These are phyloP conservation scores for Hippocampus zosterae DNA, from an alignment of 2,113 vertebrate species.

Conservation along the genomic window DNA sequence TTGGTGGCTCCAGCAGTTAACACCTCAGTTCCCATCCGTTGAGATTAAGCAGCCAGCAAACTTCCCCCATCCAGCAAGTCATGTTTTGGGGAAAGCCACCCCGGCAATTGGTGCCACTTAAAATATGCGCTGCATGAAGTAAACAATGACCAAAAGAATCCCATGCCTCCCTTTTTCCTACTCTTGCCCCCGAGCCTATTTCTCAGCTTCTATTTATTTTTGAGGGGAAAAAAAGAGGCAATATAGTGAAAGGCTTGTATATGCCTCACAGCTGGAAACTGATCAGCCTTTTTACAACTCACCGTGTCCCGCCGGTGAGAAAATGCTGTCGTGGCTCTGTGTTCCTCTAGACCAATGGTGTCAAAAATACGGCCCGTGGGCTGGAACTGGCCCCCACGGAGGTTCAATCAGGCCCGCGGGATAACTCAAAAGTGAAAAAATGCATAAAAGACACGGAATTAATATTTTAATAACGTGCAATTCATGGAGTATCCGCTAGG, in stretches of 20 bases:
- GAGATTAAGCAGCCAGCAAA: constrained; percentile 9
- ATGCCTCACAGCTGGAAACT: constrained; percentile 69
- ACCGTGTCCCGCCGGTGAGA: constrained; percentile 56
- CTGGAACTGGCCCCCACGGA: no score
- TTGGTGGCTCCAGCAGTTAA: constrained; percentile 16
- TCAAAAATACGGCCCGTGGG: no score
- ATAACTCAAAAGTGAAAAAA: no score
- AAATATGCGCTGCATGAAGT: constrained; percentile 47
- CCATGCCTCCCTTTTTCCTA: constrained; percentile 27
- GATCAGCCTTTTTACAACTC: constrained; percentile 56
- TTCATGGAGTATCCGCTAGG: no score
- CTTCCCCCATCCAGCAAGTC: background rate
- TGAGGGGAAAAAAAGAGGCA: constrained; percentile 58
- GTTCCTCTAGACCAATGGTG: background rate
- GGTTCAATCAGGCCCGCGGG: no score
- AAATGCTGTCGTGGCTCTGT: constrained; percentile 42
- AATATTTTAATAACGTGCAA: no score
- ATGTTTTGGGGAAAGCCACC: constrained; percentile 10
- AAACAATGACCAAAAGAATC: constrained; percentile 53
- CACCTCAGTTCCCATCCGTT: constrained; percentile 24
- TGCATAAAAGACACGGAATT: no score
- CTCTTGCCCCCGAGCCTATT: constrained; percentile 46
- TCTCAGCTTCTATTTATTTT: constrained; percentile 64
- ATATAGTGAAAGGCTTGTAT: constrained; percentile 54
- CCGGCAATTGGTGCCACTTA: constrained; percentile 47